Evolutionary conservation across 2,888 invertebrate species (phyloP), one percentile per base, ranked within the genome.

Genomic region (Mechanitis messenoides): DNA sequence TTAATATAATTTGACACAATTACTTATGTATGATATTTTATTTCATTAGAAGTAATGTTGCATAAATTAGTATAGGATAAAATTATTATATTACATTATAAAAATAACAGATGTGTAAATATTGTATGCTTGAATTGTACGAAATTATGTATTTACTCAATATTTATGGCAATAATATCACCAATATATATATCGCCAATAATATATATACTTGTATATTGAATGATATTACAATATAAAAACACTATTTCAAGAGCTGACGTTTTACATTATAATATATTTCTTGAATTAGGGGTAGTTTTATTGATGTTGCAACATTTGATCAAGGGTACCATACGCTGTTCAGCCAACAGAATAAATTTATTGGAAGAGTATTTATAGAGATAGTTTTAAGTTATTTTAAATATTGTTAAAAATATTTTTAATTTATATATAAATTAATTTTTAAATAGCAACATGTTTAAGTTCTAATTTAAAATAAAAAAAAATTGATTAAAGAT

Each of bases 321-420:
- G 2, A 60, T 9, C 68, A 68, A 31, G 46, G 2, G 56, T 64
- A 58, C 71, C 71, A 71, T 67, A 45, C 33, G 33, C 56, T 67
- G 53, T 61, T 45, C 56, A 64, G 74, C 83, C 83, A 83, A 79
- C 75, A 59, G 68, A 62, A 70, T 54, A 67, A 72, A 62, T 60
- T 59, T 68, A 67, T 53, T 38, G 20, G 47, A 46, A 9, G 50
- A 61, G 72, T 72, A 68, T 84, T 83, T 77, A 75, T 70, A 66
- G 72, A 74, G 72, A 55, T 35, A 67, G 76, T 58, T 76, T 64
- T 20, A 28, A 11, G 20, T 20, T 20, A 0, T 20, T 20, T 20
- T 20, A 20, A 20, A 20, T 20, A 20, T 20, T 20, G 20, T 20
- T 20, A 20, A 20, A 20, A 20, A 20, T 20, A 20, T 20, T 20